Evolutionary conservation across 2,113 vertebrate genomes (phyloP).

Genomic region (Pluvianellus socialis): DNA sequence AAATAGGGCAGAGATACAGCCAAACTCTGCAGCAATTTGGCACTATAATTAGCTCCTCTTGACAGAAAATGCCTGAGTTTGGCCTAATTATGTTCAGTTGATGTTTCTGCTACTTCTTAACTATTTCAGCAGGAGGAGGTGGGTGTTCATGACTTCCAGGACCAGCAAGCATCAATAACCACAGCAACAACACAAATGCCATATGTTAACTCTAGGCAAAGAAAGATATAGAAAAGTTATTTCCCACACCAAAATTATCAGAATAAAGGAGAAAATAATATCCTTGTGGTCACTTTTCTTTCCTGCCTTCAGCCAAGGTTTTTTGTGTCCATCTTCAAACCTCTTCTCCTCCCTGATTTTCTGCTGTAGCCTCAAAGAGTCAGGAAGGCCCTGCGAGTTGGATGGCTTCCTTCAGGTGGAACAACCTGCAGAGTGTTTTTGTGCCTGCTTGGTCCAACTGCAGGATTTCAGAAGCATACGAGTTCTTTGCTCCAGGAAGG

Average conservation of each 20-base stretch:
- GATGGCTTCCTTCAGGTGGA: not conserved
- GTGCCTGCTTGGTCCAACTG: not conserved
- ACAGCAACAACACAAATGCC: not conserved
- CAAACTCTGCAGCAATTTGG: not conserved
- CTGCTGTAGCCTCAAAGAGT: not conserved
- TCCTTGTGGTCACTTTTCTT: not conserved
- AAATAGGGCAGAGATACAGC: not conserved
- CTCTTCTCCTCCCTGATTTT: not conserved
- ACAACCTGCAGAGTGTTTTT: not conserved
- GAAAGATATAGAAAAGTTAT: not conserved
- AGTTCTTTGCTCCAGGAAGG: not conserved
- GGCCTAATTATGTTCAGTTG: not conserved
- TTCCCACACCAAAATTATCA: not conserved
- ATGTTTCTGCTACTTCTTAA: not conserved
- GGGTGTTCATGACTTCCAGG: not conserved
- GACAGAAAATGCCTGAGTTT: not conserved
- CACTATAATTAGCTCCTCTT: not conserved
- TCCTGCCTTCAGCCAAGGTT: not conserved
- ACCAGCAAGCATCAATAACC: not conserved
- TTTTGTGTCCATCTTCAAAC: not conserved
- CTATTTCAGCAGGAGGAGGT: not conserved
- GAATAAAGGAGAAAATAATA: not conserved
- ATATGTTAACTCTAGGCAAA: not conserved
- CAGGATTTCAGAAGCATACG: not conserved
- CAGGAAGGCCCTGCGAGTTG: too few species aligned